Evolutionary conservation across 2,113 vertebrate species (phyloP).

Genomic region (Chunga burmeisteri): DNA sequence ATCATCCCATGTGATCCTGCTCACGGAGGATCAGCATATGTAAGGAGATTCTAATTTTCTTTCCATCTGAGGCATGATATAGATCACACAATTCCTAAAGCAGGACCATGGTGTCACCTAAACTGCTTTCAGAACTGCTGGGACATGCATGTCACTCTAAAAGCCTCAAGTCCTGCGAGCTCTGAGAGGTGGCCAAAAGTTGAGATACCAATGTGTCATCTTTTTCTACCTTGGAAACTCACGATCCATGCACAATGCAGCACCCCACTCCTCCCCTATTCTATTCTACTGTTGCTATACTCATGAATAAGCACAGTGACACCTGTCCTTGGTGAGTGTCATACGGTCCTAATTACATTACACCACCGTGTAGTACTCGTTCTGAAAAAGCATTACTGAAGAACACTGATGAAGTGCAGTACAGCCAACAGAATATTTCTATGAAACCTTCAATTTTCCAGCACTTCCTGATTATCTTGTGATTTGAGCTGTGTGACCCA

Average conservation of each 20-base stretch:
- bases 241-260: background rate
- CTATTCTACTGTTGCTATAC: background rate
- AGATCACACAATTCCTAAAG: background rate
- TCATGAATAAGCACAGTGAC: background rate
- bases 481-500: constrained; percentile 35
- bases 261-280: background rate
- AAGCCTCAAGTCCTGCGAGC: background rate
- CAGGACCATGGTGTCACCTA: background rate
- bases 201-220: background rate
- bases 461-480: constrained; percentile 41
- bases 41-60: background rate
- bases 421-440: constrained; percentile 4
- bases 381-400: background rate
- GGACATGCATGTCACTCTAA: background rate
- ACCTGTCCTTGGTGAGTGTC: background rate
- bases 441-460: constrained; percentile 44
- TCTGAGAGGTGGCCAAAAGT: background rate
- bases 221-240: background rate
- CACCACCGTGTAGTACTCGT: background rate
- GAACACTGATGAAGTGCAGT: background rate
- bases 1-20: background rate
- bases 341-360: background rate
- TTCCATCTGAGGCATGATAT: background rate
- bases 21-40: background rate
- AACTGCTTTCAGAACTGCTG: background rate